Conservation (phyloP, 2,888 invertebrate species). For the Cylindroiulus punctatus region DNA sequence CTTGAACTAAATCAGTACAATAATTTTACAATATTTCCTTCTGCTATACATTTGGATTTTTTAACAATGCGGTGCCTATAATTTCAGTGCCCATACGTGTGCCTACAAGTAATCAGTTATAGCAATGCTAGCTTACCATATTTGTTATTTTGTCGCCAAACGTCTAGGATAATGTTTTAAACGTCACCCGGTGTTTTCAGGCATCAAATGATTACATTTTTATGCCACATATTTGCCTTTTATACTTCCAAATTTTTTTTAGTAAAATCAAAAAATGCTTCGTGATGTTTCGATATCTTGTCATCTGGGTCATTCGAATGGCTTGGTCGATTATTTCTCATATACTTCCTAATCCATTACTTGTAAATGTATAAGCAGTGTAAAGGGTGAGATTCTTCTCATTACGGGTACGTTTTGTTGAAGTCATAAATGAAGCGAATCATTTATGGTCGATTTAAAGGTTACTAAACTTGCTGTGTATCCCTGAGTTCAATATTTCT, state of each 20-base stretch:
- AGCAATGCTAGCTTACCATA: background rate
- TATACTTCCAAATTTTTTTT: background rate
- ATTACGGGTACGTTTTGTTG: background rate
- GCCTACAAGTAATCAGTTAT: too few species aligned
- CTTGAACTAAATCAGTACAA: too few species aligned
- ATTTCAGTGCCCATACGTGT: too few species aligned
- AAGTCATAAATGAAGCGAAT: background rate
- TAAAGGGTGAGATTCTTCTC: background rate
- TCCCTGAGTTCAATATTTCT: background rate
- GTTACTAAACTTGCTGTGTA: background rate
- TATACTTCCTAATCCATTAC: background rate
- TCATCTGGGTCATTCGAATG: conserved; percentile 15
- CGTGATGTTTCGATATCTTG: conserved; percentile 41
- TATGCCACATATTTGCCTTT: conserved; percentile 13
- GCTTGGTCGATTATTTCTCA: conserved; percentile 14
- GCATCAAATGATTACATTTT: background rate
- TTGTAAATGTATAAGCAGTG: background rate
- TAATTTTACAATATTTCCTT: too few species aligned
- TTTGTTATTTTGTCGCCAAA: background rate
- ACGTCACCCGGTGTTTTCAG: background rate
- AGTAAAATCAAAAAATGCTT: background rate
- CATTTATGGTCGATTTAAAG: background rate
- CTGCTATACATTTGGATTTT: too few species aligned
- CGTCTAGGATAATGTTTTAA: background rate
- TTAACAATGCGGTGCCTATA: too few species aligned